Evolutionary conservation across 2,113 vertebrate species (phyloP).

Genomic region (Camelus dromedarius): DNA sequence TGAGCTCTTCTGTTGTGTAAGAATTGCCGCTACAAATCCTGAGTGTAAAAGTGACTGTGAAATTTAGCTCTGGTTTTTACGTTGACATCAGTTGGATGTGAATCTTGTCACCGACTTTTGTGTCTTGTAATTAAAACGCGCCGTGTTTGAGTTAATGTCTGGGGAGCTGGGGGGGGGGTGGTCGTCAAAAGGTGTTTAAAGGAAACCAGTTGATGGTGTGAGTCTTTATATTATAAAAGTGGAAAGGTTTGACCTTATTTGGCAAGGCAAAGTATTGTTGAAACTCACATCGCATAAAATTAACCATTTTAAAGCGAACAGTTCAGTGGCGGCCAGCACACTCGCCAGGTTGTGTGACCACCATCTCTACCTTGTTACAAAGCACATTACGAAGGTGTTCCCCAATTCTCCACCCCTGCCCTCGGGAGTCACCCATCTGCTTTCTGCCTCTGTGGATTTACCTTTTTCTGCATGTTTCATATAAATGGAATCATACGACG

Average conservation of each 20-base stretch:
- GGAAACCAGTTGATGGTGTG: neutral
- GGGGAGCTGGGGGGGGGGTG: neutral
- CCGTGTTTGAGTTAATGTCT: neutral
- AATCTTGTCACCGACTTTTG: neutral
- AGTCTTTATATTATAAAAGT: neutral
- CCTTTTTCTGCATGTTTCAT: neutral
- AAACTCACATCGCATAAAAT: neutral
- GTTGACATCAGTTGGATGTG: neutral
- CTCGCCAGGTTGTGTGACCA: rapidly evolving
- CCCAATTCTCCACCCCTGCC: no score
- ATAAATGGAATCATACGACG: no score
- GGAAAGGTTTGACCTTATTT: neutral
- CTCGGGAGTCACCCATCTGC: neutral
- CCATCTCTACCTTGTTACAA: neutral
- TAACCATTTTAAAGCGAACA: neutral
- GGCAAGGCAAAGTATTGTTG: neutral
- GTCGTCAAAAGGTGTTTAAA: neutral
- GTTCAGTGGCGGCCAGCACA: neutral
- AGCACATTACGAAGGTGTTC: neutral
- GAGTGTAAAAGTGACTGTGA: neutral
- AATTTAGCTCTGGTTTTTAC: neutral
- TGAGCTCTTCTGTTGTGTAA: neutral
- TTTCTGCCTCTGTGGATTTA: neutral
- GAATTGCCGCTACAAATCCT: neutral
- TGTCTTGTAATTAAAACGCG: neutral